Evolutionary conservation across 2,888 invertebrate species (phyloP).

Genomic region (Spodoptera littoralis): DNA sequence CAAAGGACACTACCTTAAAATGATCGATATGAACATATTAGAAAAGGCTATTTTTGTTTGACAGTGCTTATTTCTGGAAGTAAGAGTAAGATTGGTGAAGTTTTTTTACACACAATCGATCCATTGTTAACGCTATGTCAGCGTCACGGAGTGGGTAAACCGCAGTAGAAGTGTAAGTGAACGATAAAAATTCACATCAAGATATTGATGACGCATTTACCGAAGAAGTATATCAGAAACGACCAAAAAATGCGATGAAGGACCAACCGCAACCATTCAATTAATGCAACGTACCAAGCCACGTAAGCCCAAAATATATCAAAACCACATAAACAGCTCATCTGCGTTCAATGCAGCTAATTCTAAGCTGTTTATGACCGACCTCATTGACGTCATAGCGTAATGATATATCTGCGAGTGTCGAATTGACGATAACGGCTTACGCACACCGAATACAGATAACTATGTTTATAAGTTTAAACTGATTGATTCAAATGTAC

Average conservation of each 20-base stretch:
- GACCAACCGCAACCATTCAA: conserved; percentile 17
- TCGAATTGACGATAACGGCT: conserved; percentile 51
- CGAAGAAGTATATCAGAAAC: conserved; percentile 12
- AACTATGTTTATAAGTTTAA: conserved; percentile 30
- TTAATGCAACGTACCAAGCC: conserved; percentile 35
- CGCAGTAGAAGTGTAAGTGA: not conserved
- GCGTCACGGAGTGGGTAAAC: too few relatives aligned
- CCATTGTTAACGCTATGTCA: too few relatives aligned
- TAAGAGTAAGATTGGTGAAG: too few relatives aligned
- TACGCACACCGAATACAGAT: conserved; percentile 43
- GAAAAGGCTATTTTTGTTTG: too few relatives aligned
- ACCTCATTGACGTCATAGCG: conserved; percentile 45
- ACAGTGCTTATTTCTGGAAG: too few relatives aligned
- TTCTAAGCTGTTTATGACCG: conserved; percentile 34
- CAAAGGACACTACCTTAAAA: too few relatives aligned
- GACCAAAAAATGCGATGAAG: not conserved
- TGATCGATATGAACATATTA: too few relatives aligned
- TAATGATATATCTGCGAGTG: conserved; percentile 44
- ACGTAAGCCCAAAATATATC: conserved; percentile 16
- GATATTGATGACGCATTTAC: conserved; percentile 5
- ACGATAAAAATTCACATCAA: not conserved
- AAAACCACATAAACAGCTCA: conserved; percentile 36
- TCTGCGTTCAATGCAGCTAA: conserved; percentile 43
- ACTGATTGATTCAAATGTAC: conserved; percentile 22
- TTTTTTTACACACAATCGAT: too few relatives aligned